Evolutionary conservation across 2,797 vertebrate species (phyloP).

Genomic region (Arremon brunneinucha): DNA sequence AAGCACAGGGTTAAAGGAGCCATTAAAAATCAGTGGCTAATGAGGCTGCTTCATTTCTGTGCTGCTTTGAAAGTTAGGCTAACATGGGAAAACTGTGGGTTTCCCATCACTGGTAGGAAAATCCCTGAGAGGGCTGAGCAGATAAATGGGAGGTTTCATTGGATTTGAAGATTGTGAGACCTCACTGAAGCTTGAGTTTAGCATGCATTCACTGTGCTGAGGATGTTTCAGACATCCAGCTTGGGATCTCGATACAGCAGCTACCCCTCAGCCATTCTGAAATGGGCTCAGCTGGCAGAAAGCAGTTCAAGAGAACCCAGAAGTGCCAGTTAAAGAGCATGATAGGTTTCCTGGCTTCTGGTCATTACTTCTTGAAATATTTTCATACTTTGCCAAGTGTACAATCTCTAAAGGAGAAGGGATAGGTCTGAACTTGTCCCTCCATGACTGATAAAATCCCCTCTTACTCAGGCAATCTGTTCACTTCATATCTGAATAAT

Average conservation of each 20-base stretch:
- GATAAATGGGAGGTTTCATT: background rate
- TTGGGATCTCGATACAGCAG: background rate
- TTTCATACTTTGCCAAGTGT: background rate
- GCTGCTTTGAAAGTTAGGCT: background rate
- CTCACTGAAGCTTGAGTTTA: background rate
- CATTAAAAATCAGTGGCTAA: background rate
- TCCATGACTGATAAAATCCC: background rate
- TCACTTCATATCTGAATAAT: background rate
- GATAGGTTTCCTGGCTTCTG: background rate
- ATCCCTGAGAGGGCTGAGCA: background rate
- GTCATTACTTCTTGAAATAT: background rate
- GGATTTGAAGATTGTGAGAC: background rate
- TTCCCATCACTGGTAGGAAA: background rate
- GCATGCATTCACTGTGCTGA: accelerated
- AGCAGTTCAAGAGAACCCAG: background rate
- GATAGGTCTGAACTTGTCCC: background rate
- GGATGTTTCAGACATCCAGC: background rate
- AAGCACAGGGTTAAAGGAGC: background rate
- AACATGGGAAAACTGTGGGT: background rate
- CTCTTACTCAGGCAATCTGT: background rate
- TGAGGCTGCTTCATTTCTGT: background rate
- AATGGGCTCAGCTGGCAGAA: background rate
- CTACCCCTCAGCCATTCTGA: background rate
- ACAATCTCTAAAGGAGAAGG: background rate
- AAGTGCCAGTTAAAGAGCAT: background rate